phyloP scores from a whole-genome alignment of 2,797 vertebrate species.

The Rhinella marina region DNA sequence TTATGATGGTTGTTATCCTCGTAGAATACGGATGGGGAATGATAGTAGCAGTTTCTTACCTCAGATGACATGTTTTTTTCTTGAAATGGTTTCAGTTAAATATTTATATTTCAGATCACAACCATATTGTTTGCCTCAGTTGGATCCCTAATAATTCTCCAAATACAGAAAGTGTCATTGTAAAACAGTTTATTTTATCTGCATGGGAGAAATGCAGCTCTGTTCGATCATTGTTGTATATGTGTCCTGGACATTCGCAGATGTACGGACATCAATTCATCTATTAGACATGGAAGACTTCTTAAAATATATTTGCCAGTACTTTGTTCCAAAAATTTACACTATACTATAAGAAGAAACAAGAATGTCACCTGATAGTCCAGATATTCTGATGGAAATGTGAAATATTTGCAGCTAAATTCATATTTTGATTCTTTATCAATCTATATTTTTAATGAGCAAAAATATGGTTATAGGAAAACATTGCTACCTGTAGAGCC shows the following conservation, averaged over 20 bases:
- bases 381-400: too few species aligned
- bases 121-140: slow-evolving; percentile 26
- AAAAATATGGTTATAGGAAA: too few species aligned
- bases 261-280: slow-evolving; percentile 63
- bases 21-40: not conserved
- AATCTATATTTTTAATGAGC: too few species aligned
- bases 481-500: too few species aligned
- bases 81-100: slow-evolving; percentile 37
- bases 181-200: slow-evolving; percentile 25
- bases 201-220: slow-evolving; percentile 10
- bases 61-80: slow-evolving; percentile 36
- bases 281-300: slow-evolving; percentile 66
- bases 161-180: slow-evolving; percentile 45
- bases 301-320: slow-evolving; percentile 68
- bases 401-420: too few species aligned
- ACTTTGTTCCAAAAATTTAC: not conserved
- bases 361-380: not conserved
- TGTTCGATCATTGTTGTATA: not conserved
- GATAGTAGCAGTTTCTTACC: slow-evolving; percentile 3
- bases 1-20: not conserved
- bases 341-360: too few species aligned
- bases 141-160: slow-evolving; percentile 19
- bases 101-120: slow-evolving; percentile 47
- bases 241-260: slow-evolving; percentile 52
- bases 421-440: too few species aligned